Percentiles rank a stretch among this genome's conserved stretches.
phyloP scores from a whole-genome alignment of 2,797 vertebrate genomes.

The Thaleichthys pacificus region DNA sequence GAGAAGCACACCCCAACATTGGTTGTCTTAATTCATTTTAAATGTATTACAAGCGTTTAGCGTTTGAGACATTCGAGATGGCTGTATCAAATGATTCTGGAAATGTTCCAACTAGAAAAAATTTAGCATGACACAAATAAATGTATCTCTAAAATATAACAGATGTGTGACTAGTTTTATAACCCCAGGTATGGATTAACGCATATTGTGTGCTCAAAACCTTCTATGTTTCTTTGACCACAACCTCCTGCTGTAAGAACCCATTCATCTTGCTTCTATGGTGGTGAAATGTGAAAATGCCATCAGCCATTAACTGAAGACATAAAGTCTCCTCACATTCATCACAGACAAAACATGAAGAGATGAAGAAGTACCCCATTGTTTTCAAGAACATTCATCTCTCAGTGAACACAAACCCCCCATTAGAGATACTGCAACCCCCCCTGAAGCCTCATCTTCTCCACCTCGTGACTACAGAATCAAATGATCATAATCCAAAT shows the following conservation, averaged over 20 bases:
- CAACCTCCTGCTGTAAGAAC: neutral
- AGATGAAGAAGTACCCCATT: neutral
- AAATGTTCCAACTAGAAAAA: neutral
- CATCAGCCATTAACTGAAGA: constrained; percentile 6
- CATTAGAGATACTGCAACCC: no score
- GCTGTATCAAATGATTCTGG: neutral
- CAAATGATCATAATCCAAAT: no score
- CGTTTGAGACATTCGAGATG: neutral
- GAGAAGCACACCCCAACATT: neutral
- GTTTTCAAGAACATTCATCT: neutral
- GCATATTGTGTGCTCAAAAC: neutral
- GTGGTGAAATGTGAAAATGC: neutral
- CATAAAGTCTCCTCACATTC: neutral
- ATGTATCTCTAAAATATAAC: neutral
- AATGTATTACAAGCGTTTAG: no score
- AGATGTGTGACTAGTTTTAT: constrained; percentile 8
- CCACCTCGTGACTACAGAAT: no score
- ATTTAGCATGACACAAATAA: neutral
- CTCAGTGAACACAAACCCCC: no score
- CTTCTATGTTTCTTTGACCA: neutral
- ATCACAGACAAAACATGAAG: neutral
- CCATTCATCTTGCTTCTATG: neutral
- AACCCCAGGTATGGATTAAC: constrained; percentile 12
- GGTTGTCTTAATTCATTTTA: neutral
- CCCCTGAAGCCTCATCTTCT: no score